These are phyloP conservation scores for Odocoileus hemionus DNA, from an alignment of 2,113 vertebrate species.

Conservation along the genomic window DNA sequence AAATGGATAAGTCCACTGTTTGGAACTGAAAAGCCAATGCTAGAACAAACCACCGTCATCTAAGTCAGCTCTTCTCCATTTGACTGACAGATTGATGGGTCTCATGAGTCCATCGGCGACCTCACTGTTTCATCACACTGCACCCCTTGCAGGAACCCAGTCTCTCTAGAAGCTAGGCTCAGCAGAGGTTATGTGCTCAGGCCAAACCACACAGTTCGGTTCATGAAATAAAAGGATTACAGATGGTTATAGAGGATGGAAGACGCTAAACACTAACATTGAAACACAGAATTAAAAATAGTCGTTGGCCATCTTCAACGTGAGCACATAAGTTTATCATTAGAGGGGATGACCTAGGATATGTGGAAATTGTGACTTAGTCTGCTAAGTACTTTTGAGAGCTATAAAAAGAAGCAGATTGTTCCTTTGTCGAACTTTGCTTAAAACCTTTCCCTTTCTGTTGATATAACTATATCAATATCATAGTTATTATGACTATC, in stretches of 20 bases:
- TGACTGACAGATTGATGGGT: neutral
- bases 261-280: neutral
- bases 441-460: neutral
- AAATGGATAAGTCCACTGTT: neutral
- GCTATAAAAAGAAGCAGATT: neutral
- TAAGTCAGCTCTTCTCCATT: neutral
- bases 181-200: neutral
- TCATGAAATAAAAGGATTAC: no score
- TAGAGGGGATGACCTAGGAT: neutral
- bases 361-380: neutral
- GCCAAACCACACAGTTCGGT: neutral
- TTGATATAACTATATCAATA: neutral
- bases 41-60: neutral
- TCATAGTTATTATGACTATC: neutral
- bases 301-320: neutral
- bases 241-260: neutral
- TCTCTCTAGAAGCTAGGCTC: neutral
- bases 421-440: neutral
- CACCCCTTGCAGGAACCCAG: neutral
- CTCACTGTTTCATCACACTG: accelerated
- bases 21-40: neutral
- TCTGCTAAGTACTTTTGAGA: neutral
- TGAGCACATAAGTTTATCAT: neutral
- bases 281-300: neutral
- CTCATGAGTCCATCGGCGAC: accelerated